Conservation (phyloP, 2,113 vertebrate species). For the Atlantisia rogersi region DNA sequence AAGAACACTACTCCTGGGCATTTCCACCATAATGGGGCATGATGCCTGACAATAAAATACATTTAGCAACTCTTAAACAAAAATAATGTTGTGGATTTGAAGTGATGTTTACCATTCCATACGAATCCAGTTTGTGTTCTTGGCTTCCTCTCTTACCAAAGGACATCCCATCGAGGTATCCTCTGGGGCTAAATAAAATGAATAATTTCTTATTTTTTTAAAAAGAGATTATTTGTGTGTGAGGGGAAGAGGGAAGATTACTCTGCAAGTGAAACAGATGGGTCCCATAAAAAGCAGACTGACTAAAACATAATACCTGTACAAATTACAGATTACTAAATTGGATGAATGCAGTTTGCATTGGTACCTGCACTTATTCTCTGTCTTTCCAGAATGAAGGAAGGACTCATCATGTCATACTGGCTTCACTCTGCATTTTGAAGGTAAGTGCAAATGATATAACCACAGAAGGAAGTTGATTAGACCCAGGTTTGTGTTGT, state of each 20-base stretch:
- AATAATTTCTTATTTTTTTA: background rate
- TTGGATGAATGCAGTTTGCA: background rate
- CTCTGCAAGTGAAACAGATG: background rate
- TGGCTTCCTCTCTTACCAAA: conserved; percentile 8
- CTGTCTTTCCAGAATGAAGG: background rate
- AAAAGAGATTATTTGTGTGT: background rate
- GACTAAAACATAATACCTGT: background rate
- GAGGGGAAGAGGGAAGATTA: background rate
- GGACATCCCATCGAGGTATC: background rate
- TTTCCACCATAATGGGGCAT: conserved; percentile 60
- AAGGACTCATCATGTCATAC: background rate
- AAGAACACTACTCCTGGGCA: conserved; percentile 55
- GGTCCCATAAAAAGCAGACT: background rate
- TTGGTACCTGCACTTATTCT: background rate
- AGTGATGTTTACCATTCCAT: background rate
- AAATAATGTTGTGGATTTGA: background rate
- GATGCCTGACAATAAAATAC: conserved; percentile 67
- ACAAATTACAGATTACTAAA: background rate
- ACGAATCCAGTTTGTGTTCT: background rate
- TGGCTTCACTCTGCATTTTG: background rate
- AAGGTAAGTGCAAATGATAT: background rate
- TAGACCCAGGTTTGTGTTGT: background rate
- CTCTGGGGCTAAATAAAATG: background rate
- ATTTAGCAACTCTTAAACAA: conserved; percentile 55
- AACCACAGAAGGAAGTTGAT: background rate